Base-by-base conservation (phyloP, 2,113 vertebrate species). In the Forbesichthys agassizii region DNA sequence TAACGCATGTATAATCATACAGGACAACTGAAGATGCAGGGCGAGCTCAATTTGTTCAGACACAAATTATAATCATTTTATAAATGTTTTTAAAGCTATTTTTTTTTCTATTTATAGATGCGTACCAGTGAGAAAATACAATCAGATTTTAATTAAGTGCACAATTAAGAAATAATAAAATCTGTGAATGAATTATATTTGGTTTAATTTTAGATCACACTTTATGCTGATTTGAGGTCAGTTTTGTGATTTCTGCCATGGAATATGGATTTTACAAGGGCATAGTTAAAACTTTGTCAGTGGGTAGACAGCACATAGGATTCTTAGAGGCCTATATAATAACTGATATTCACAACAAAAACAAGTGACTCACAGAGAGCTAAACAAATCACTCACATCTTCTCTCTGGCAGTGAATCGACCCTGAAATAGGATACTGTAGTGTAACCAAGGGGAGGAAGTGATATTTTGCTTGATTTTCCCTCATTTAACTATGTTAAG, bases 21-120 rank as follows among this genome's bases (percentile, higher is more conserved):
- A 90, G 94, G 88, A 90, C 93, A 94, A 92, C 93, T 86, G 85
- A 92, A 91, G 84, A 77, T 69, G 79, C 63, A 82, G 47, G 57
- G 51, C 20, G 61, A 78, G 46, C 59, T 76, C 80, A 87, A 59
- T 55, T n/a, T 47, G 91, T 92, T 92, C 91, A 93, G 94, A 95
- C 94, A 93, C 66, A 70, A 76, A 74, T 48, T 71, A 73, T 73
- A 63, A 48, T 47, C 63, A 62, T 61, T 60, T 33, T 69, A 54
- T 55, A 68, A 53, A 13, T 46, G 63, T 10, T 18, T 62, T 52
- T 53, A 62, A 42, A 63, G 66, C 51, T 64, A 6, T 46, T 75
- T 68, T 51, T 13, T 6, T 42, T 13, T n/a, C n/a, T 14, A 9
- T 9, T 7, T 13, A 52, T 27, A 47, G 67, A 33, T 72, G 63